Conservation (phyloP, 2,888 invertebrate genomes). For the Trypoxylon attenuatum region DNA sequence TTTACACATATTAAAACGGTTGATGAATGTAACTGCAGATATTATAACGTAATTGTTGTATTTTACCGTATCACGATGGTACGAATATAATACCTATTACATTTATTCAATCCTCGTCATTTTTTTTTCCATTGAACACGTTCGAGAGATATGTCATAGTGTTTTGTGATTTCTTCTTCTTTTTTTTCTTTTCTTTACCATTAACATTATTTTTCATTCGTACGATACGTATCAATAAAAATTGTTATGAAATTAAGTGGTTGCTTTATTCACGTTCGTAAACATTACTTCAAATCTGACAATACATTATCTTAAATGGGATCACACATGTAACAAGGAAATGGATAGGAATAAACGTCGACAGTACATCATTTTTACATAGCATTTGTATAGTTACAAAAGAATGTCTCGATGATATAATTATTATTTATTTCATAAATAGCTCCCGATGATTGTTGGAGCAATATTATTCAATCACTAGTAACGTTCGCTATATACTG, state of each 20-base stretch:
- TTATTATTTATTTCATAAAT: conserved; percentile 35
- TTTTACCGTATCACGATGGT: conserved; percentile 22
- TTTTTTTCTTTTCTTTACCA: conserved; percentile 41
- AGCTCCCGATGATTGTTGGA: conserved; percentile 19
- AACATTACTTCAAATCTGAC: conserved; percentile 13
- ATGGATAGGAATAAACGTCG: conserved; percentile 47
- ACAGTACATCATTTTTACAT: conserved; percentile 59
- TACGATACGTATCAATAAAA: conserved; percentile 64
- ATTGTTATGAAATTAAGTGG: conserved; percentile 58
- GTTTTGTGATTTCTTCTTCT: conserved; percentile 45
- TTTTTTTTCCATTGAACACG: conserved; percentile 36
- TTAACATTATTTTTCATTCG: conserved; percentile 61
- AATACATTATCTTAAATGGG: conserved; percentile 33
- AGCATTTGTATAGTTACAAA: conserved; percentile 62
- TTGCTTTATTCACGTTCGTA: conserved; percentile 30
- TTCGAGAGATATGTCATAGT: conserved; percentile 24
- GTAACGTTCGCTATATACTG: conserved; percentile 35
- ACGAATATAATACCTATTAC: conserved; percentile 20
- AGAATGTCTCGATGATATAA: conserved; percentile 42
- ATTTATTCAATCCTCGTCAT: conserved; percentile 20
- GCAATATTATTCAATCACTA: conserved; percentile 9
- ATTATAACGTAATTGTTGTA: conserved; percentile 24
- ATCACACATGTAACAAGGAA: conserved; percentile 29
- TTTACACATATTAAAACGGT: background rate
- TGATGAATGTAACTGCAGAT: conserved; percentile 11